phyloP scores from a whole-genome alignment of 1,140 invertebrate genomes.

The Heliconius hewitsoni region DNA sequence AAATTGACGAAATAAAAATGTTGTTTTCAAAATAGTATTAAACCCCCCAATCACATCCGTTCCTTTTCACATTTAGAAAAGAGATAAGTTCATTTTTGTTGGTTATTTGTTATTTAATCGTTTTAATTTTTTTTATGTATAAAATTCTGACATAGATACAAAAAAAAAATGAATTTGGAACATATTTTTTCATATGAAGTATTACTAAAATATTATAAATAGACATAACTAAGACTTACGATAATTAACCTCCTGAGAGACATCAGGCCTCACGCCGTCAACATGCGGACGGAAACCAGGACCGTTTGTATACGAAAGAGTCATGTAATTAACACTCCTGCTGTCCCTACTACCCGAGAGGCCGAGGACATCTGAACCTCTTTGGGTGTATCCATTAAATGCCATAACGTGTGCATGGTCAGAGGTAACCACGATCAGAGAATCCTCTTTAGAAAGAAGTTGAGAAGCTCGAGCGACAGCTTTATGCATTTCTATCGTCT shows the following conservation, averaged over 20 bases:
- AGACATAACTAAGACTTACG: constrained; percentile 50
- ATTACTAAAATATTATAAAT: neutral
- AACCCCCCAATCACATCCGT: too few species aligned
- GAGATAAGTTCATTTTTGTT: too few species aligned
- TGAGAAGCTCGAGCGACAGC: constrained; percentile 56
- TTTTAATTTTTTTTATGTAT: too few species aligned
- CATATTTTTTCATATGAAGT: too few species aligned
- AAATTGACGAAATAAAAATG: too few species aligned
- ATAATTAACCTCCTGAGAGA: constrained; percentile 58
- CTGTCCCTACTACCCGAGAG: constrained; percentile 72
- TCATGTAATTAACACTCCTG: constrained; percentile 84
- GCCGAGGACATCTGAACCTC: constrained; percentile 81
- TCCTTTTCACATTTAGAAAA: too few species aligned
- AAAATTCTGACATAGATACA: too few species aligned
- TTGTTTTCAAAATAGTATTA: too few species aligned
- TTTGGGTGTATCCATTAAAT: constrained; percentile 84
- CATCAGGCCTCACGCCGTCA: constrained; percentile 64
- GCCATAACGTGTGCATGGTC: constrained; percentile 88
- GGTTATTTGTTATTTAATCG: too few species aligned
- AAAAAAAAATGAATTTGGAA: too few species aligned
- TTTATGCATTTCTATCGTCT: constrained; percentile 83
- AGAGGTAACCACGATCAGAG: constrained; percentile 86
- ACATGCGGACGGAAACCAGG: constrained; percentile 82
- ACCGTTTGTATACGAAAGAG: constrained; percentile 88
- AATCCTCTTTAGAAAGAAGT: constrained; percentile 70